Conservation (phyloP, 2,888 invertebrate genomes). For the Acleris emargana region DNA sequence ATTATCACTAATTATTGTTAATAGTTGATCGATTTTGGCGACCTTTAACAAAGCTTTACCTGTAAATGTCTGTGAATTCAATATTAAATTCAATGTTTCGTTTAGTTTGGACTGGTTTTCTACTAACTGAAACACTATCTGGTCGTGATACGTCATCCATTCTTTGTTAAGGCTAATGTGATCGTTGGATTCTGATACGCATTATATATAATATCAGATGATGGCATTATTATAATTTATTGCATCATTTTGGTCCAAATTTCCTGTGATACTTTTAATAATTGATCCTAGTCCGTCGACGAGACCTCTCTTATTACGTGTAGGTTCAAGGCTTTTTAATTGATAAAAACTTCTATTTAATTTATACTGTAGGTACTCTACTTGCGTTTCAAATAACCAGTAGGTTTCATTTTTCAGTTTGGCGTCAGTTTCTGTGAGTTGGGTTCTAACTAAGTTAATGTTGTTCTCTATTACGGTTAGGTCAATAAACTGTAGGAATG, state of each 20-base stretch:
- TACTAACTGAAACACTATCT: neutral
- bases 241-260: constrained; percentile 36
- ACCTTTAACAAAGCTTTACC: neutral
- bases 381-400: constrained; percentile 23
- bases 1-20: neutral
- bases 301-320: constrained; percentile 37
- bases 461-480: constrained; percentile 34
- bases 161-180: constrained; percentile 7
- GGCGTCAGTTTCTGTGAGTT: constrained; percentile 7
- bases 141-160: neutral
- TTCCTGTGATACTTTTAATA: constrained; percentile 38
- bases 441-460: constrained; percentile 20
- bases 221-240: neutral
- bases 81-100: neutral
- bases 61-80: neutral
- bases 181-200: no score
- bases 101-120: neutral
- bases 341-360: constrained; percentile 19
- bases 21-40: neutral
- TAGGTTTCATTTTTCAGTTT: constrained; percentile 17
- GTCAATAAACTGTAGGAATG: constrained; percentile 38
- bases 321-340: constrained; percentile 29
- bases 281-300: constrained; percentile 36
- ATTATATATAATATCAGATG: no score
- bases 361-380: constrained; percentile 23